Evolutionary conservation across 2,888 invertebrate species (phyloP), one percentile per base, ranked within the genome.

Genomic region (Caradrina clavipalpis): DNA sequence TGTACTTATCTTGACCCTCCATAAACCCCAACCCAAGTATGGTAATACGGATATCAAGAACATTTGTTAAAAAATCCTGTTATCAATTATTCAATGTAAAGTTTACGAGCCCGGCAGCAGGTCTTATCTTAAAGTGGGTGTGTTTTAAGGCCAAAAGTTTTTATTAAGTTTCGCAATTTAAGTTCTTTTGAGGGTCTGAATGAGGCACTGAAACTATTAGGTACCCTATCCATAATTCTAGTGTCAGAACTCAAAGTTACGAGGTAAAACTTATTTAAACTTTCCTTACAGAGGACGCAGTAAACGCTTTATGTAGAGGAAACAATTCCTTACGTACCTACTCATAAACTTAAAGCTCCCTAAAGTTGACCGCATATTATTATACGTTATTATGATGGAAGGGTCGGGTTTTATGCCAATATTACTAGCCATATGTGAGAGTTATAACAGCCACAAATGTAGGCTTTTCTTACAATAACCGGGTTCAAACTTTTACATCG

Each of bases 341-440:
- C 45, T 15, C 45, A 82, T 85, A 84, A 89, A 85, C 81, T 86
- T 87, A 78, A 83, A 75, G 55, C 75, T 77, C 86, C 85, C 83
- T 86, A 85, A 90, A 88, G 86, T 90, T 89, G 84, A 86, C 87
- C 87, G 86, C 86, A 86, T 88, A 87, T 86, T 85, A 89, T 87
- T 79, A 85, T 78, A 85, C 78, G 86, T 89, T 90, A 90, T 89
- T 87, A 87, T 87, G 85, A 87, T 83, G 71, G 79, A 74, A 83
- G 85, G 88, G 88, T 86, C 85, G 83, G 85, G 85, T 84, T 88
- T 87, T 86, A 86, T 87, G 84, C 83, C 87, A 84, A 87, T 88
- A 89, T 89, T 86, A 87, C 84, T 83, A 88, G 88, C 87, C 89
- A 86, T 85, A 89, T 87, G 80, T 83, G 80, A 87, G 87, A 80